Evolutionary conservation across 2,888 invertebrate genomes (phyloP), one percentile per base, ranked within the genome.

Genomic region (Eilema caniola): DNA sequence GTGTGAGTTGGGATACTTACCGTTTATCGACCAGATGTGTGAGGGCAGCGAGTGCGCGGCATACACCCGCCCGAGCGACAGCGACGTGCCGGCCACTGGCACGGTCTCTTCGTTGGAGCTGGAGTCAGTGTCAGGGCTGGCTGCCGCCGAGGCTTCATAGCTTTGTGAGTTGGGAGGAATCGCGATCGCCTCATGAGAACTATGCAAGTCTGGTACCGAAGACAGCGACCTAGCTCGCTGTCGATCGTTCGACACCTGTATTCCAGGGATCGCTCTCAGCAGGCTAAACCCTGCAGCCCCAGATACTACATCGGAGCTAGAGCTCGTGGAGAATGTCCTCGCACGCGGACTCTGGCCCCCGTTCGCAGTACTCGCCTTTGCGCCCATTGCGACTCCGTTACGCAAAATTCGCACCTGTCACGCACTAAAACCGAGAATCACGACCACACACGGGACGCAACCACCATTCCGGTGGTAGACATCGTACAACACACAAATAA

Each of bases 11-110:
- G n/a, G n/a, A 53, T 31, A 90, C 97, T 97, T 91, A 98, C 98
- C 98, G 93, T 98, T 98, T 86, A 98, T 96, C 83, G 98, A 98
- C 98, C 98, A 98, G 95, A 98, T 98, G 94, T 98, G 98, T 83
- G 98, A 98, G 89, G 98, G 98, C 95, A 98, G 95, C 85, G 98
- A 98, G 92, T 98, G 98, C 85, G 98, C 98, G 74, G 98, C 97
- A 88, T 98, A 98, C 53, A 98, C 98, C 79, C 98, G 96, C 73
- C 98, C 97, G 66, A 97, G 95, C 71, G 97, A 96, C 78, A 97
- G 94, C 12, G 95, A 92, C 1, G 93, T 90, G 61, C 92, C 93
- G 0, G 95, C 84, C 24, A 83, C 89, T 0, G 93, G 90, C 1
- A 89, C 93, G 1, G 96, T 96, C 83, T 97, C 97, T 85, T 97